Evolutionary conservation across 2,113 vertebrate genomes (phyloP).

Genomic region (Sinocyclocheilus anshuiensis): DNA sequence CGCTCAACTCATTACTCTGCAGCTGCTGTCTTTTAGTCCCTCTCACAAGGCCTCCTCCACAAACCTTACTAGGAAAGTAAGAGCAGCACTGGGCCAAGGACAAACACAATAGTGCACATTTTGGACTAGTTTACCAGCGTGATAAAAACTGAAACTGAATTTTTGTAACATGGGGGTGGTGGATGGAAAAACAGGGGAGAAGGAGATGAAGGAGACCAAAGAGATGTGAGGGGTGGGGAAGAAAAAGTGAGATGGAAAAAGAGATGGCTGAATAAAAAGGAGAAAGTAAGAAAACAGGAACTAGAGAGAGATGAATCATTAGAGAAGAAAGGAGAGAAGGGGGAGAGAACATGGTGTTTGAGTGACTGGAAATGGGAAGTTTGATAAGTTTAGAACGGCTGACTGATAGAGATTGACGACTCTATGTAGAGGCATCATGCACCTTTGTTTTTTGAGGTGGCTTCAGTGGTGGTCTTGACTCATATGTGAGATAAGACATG

Average conservation of each 20-base stretch:
- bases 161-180: neutral
- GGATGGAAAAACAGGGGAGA: neutral
- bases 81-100: slow-evolving; percentile 35
- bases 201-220: neutral
- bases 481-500: neutral
- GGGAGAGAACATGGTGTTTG: neutral
- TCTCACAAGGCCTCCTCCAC: slow-evolving; percentile 20
- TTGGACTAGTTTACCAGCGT: neutral
- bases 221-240: neutral
- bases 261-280: neutral
- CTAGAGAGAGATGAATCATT: slow-evolving; percentile 13
- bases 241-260: slow-evolving; percentile 6
- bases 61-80: slow-evolving; percentile 18
- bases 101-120: neutral
- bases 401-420: neutral
- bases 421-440: neutral
- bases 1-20: slow-evolving; percentile 39
- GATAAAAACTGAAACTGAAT: neutral
- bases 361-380: neutral
- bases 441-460: neutral
- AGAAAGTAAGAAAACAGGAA: slow-evolving; percentile 11
- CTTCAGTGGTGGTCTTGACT: slow-evolving; percentile 1
- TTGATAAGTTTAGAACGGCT: neutral
- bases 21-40: slow-evolving; percentile 5
- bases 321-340: neutral